phyloP scores from a whole-genome alignment of 2,113 vertebrate species.

The Caranx melampygus region DNA sequence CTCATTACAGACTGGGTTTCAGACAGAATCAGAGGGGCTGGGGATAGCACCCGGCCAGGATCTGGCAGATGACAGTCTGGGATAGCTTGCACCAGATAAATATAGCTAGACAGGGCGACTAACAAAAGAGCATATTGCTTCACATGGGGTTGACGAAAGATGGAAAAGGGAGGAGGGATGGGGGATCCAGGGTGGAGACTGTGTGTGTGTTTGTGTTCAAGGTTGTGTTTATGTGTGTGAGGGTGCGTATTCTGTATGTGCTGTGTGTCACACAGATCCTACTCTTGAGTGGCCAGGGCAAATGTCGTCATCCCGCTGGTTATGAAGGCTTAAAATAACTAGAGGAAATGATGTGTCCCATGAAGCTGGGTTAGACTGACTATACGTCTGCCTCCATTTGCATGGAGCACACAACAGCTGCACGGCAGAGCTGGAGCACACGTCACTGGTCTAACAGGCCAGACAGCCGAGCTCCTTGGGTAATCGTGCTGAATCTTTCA shows the following conservation, averaged over 20 bases:
- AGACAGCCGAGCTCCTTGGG: conserved; percentile 54
- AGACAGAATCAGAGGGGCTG: conserved; percentile 39
- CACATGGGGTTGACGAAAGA: conserved; percentile 55
- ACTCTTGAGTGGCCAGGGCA: conserved; percentile 53
- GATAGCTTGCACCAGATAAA: conserved; percentile 66
- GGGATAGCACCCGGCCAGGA: conserved; percentile 44
- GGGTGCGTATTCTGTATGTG: conserved; percentile 28
- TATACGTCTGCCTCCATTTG: conserved; percentile 37
- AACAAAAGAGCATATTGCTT: conserved; percentile 55
- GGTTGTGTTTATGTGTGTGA: conserved; percentile 19
- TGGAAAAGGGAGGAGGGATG: conserved; percentile 7
- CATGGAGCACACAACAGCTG: conserved; percentile 48
- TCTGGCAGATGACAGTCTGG: conserved; percentile 50
- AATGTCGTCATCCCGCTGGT: conserved; percentile 65
- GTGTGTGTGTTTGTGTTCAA: conserved; percentile 4
- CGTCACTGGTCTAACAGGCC: conserved; percentile 15
- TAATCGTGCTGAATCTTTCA: conserved; percentile 35
- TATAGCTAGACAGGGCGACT: conserved; percentile 58
- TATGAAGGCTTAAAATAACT: conserved; percentile 74
- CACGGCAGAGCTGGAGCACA: conserved; percentile 37
- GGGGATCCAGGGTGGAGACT: conserved; percentile 29
- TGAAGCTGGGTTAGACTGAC: conserved; percentile 53
- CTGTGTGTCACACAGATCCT: conserved; percentile 70
- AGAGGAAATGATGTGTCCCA: conserved; percentile 68
- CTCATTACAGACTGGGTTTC: conserved; percentile 56